These are phyloP conservation scores for Crypturellus tataupa DNA, from an alignment of 2,797 vertebrate species.

Conservation along the genomic window DNA sequence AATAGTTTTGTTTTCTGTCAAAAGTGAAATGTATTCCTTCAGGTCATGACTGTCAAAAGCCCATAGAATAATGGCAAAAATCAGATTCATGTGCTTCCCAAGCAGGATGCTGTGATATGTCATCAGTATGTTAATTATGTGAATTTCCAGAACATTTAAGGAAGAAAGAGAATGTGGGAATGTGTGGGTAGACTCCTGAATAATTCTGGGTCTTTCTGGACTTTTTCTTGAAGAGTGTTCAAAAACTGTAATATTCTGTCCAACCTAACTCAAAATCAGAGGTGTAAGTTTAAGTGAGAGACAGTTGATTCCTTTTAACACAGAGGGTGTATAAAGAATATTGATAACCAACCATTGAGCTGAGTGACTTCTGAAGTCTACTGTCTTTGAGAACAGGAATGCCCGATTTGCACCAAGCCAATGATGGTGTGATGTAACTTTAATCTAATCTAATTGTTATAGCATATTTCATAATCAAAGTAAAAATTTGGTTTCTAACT, in stretches of 20 bases:
- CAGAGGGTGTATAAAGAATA: background rate
- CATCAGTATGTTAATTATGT: background rate
- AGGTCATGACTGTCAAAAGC: background rate
- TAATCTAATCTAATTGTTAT: background rate
- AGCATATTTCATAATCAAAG: background rate
- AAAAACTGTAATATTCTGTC: accelerated
- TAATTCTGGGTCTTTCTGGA: background rate
- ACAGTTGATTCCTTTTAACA: background rate
- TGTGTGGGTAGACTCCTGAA: background rate
- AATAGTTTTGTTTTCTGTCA: background rate
- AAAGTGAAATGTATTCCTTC: background rate
- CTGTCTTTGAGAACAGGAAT: conserved; percentile 1
- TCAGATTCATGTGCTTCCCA: background rate
- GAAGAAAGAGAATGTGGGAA: background rate
- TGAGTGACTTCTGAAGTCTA: background rate
- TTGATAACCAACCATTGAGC: accelerated
- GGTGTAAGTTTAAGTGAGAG: background rate
- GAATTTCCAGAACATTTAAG: background rate
- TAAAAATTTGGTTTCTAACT: background rate
- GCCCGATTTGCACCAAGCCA: conserved; percentile 23
- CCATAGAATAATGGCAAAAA: background rate
- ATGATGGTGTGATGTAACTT: background rate
- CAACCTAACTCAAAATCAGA: background rate
- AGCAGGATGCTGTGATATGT: background rate
- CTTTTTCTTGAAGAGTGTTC: background rate